phyloP scores from a whole-genome alignment of 2,113 vertebrate genomes.

The Tragelaphus scriptus region DNA sequence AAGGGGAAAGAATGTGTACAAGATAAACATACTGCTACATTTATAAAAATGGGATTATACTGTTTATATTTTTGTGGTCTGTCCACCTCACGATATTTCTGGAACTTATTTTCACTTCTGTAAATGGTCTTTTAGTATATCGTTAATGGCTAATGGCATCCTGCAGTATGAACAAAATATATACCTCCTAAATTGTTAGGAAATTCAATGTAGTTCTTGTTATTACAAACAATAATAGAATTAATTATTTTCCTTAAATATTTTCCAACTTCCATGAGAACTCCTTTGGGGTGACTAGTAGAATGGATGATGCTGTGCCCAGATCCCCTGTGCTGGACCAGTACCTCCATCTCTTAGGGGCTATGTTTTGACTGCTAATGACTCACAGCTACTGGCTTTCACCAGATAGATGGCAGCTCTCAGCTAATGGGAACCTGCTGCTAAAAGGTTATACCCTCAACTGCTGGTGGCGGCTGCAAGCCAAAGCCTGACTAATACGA shows the following conservation, averaged over 20 bases:
- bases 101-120: neutral
- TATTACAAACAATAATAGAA: neutral
- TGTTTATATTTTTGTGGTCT: neutral
- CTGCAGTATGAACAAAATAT: neutral
- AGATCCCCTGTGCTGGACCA: neutral
- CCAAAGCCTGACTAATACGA: neutral
- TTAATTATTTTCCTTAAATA: neutral
- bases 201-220: neutral
- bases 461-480: neutral
- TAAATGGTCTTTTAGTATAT: neutral
- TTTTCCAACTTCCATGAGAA: neutral
- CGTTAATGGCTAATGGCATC: neutral
- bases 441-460: neutral
- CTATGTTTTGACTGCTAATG: neutral
- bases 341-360: neutral
- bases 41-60: neutral
- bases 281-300: neutral
- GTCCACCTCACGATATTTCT: neutral
- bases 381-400: neutral
- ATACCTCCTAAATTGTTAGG: neutral
- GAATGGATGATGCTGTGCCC: neutral
- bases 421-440: neutral
- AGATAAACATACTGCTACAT: neutral
- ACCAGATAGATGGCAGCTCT: neutral
- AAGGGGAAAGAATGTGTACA: neutral